phyloP scores from a whole-genome alignment of 2,797 vertebrate genomes.

The Alcedo atthis region DNA sequence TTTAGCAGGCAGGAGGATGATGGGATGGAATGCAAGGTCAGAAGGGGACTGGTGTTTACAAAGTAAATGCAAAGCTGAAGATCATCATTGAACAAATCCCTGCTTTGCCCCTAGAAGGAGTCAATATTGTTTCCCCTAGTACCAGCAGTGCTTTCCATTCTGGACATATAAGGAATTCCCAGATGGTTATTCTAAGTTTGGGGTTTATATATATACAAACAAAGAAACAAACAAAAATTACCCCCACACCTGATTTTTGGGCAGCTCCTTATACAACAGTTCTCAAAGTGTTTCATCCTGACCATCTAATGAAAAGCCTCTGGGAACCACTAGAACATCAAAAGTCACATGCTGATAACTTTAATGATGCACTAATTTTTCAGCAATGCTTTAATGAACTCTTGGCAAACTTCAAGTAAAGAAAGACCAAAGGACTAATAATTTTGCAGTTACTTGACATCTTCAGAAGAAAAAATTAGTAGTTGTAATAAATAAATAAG shows the following conservation, averaged over 20 bases:
- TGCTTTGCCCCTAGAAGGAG: not conserved
- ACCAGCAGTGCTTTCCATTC: not conserved
- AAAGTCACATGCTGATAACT: not conserved
- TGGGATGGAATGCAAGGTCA: not conserved
- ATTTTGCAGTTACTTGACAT: not conserved
- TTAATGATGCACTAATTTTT: not conserved
- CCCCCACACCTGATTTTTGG: not conserved
- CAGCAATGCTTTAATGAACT: not conserved
- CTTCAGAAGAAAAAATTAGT: not conserved
- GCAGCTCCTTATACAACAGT: not conserved
- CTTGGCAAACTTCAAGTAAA: not conserved
- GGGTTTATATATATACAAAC: no score
- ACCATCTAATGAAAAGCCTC: not conserved
- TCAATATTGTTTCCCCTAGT: not conserved
- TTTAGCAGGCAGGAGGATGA: not conserved
- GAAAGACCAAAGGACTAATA: not conserved
- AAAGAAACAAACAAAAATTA: no score
- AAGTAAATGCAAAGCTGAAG: not conserved
- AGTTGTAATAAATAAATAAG: constrained; percentile 40
- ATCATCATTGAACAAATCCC: not conserved
- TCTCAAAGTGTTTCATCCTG: not conserved
- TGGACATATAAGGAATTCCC: not conserved
- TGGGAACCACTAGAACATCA: not conserved
- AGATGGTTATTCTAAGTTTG: not conserved
- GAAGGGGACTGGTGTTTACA: not conserved